Conservation (phyloP, 2,797 vertebrate species). For the Pseudocheirus occidentalis region DNA sequence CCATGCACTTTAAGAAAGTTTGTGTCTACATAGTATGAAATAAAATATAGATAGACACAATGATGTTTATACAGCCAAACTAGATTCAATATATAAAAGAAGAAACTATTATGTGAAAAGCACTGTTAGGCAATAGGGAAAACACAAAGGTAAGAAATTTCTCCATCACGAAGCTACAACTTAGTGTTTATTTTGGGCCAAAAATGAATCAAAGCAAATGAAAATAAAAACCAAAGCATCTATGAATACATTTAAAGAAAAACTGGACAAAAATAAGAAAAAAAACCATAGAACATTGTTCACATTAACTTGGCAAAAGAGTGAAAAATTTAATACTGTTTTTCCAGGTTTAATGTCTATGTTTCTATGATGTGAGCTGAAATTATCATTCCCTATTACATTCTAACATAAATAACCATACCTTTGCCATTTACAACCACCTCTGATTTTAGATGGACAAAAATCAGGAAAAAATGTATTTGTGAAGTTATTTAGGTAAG, state of each 20-base stretch:
- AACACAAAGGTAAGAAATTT: not conserved
- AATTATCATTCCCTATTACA: not conserved
- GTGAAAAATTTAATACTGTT: not conserved
- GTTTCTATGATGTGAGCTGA: not conserved
- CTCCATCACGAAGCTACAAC: not conserved
- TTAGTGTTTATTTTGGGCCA: not conserved
- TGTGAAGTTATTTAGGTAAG: not conserved
- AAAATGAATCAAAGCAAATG: not conserved
- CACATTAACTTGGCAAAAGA: not conserved
- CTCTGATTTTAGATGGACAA: constrained; percentile 22
- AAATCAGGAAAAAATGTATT: not conserved
- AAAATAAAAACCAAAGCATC: not conserved
- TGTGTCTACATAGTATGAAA: not conserved
- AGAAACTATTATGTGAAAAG: not conserved
- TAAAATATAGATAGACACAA: not conserved
- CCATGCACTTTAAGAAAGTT: not conserved
- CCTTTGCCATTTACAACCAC: not conserved
- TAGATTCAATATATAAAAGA: not conserved
- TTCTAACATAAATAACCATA: not conserved
- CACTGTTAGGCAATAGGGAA: not conserved
- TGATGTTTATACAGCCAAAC: not conserved
- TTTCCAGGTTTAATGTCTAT: not conserved
- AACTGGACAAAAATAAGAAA: not conserved
- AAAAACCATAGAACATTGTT: not conserved
- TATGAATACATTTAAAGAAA: not conserved